Conservation (phyloP, 2,797 vertebrate species). For the Hozukius guyotensis region DNA sequence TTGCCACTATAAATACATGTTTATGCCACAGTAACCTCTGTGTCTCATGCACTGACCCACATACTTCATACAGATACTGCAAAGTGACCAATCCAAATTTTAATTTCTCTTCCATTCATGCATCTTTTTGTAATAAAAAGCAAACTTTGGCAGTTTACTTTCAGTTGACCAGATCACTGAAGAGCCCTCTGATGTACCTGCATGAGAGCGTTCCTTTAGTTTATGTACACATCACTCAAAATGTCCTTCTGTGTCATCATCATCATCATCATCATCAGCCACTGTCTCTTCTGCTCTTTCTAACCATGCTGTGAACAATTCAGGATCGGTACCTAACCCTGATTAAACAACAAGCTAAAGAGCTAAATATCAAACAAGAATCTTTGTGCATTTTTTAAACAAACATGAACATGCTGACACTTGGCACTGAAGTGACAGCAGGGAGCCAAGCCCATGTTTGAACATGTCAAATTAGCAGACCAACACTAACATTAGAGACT, state of each 20-base stretch:
- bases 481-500: neutral
- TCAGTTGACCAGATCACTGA: neutral
- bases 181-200: neutral
- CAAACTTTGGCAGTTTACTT: neutral
- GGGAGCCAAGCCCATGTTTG: constrained; percentile 40
- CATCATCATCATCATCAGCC: neutral
- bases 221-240: neutral
- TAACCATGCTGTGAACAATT: neutral
- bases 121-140: neutral
- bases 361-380: neutral
- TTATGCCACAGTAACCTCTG: neutral
- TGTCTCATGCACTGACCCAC: neutral
- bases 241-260: neutral
- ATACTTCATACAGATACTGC: neutral
- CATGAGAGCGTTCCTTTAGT: neutral
- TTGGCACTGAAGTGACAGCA: neutral
- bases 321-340: neutral
- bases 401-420: neutral
- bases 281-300: neutral
- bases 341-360: neutral
- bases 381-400: neutral
- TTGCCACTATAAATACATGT: neutral
- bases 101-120: neutral
- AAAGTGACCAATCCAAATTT: neutral
- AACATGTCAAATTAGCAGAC: constrained; percentile 25